Evolutionary conservation across 2,113 vertebrate species (phyloP).

Genomic region (Hucho hucho): DNA sequence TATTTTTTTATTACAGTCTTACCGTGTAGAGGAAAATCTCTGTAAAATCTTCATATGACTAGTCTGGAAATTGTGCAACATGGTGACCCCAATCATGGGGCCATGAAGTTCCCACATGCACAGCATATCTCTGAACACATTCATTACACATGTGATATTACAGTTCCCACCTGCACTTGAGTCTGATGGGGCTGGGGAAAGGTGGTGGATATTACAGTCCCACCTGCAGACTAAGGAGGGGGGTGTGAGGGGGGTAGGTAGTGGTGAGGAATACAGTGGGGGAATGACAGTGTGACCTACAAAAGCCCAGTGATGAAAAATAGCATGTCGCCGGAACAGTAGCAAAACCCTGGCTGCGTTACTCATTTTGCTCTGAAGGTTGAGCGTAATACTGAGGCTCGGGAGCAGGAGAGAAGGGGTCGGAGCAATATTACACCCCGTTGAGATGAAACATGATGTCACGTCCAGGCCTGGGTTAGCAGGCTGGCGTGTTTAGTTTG

Average conservation of each 20-base stretch:
- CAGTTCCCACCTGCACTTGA: not conserved
- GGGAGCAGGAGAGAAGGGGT: conserved; percentile 20
- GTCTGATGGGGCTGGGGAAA: not conserved
- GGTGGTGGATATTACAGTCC: not conserved
- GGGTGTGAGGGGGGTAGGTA: not conserved
- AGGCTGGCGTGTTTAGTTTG: too few species aligned
- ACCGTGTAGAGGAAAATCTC: too few species aligned
- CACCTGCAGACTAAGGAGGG: conserved; percentile 14
- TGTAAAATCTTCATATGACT: conserved; percentile 14
- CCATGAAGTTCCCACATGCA: conserved; percentile 23
- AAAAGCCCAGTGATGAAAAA: conserved; percentile 54
- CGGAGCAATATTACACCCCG: conserved; percentile 21
- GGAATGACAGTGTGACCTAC: conserved; percentile 63
- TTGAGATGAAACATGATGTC: conserved; percentile 51
- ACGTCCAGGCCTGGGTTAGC: too few species aligned
- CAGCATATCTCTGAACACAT: conserved; percentile 26
- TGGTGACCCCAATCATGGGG: not conserved
- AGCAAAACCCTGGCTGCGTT: conserved; percentile 31
- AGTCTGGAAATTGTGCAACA: not conserved
- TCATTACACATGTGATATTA: conserved; percentile 37
- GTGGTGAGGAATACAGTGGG: not conserved
- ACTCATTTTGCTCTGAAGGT: conserved; percentile 46
- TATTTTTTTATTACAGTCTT: too few species aligned
- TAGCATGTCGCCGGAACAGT: conserved; percentile 33
- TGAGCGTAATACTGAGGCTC: conserved; percentile 35